Conservation (phyloP, 2,888 invertebrate genomes). For the Pyrrhosoma nymphula region DNA sequence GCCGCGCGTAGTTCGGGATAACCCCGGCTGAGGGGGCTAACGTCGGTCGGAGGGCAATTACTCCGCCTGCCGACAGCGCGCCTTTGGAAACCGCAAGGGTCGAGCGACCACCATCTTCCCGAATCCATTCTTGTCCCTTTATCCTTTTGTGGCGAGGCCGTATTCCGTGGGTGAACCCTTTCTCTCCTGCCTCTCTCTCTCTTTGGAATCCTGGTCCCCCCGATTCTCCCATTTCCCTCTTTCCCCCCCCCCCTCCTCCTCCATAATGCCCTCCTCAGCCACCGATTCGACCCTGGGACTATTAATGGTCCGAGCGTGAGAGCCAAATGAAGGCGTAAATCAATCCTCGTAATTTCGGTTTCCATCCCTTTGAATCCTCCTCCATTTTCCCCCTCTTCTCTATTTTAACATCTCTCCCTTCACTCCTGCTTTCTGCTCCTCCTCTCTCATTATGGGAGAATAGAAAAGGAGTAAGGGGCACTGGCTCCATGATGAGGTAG, state of each 20-base stretch:
- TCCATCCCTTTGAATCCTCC: constrained; percentile 25
- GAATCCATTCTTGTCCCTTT: background rate
- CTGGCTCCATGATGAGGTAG: background rate
- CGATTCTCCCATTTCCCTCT: background rate
- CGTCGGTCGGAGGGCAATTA: background rate
- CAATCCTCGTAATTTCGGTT: constrained; percentile 56
- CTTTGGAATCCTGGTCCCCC: background rate
- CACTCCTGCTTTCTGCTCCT: background rate
- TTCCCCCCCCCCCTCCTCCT: background rate
- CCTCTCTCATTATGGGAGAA: background rate
- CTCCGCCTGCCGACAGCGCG: background rate
- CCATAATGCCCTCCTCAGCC: background rate
- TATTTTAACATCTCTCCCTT: background rate
- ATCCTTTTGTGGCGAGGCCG: background rate
- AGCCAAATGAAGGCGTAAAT: constrained; percentile 62
- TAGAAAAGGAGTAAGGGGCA: background rate
- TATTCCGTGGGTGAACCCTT: background rate
- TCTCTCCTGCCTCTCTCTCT: background rate
- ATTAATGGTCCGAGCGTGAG: constrained; percentile 37
- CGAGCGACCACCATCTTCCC: background rate
- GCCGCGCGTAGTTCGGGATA: background rate
- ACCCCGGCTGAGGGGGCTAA: background rate
- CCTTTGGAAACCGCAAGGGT: background rate
- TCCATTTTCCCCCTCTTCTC: background rate
- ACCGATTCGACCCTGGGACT: background rate